phyloP scores from a whole-genome alignment of 2,797 vertebrate genomes.

The Neosilurus hyrtlii region DNA sequence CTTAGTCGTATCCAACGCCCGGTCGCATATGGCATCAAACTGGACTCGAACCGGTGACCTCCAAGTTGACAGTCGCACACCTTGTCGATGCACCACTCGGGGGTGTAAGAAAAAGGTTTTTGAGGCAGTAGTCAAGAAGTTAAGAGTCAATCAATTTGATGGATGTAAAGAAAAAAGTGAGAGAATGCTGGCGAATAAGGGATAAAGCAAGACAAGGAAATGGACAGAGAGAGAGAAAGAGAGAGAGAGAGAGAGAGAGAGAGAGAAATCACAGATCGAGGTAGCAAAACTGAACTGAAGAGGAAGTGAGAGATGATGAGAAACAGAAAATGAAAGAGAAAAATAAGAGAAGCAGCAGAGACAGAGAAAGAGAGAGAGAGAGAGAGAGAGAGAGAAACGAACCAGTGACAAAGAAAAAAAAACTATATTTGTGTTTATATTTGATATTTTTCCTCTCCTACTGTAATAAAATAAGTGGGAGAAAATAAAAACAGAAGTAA shows the following conservation, averaged over 20 bases:
- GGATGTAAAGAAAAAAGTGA: no score
- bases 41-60: no score
- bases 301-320: constrained; percentile 4
- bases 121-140: not conserved
- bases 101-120: no score
- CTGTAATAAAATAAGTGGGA: not conserved
- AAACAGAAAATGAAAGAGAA: not conserved
- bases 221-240: not conserved
- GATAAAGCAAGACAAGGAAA: no score
- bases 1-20: no score
- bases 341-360: not conserved
- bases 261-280: not conserved
- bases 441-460: not conserved
- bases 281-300: not conserved
- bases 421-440: no score
- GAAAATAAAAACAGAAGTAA: not conserved
- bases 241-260: not conserved
- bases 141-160: not conserved
- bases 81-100: no score
- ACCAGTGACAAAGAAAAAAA: not conserved
- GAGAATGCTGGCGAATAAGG: no score
- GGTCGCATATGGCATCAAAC: no score
- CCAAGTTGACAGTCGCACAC: no score
- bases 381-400: not conserved
- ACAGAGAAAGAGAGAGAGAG: not conserved